phyloP scores from a whole-genome alignment of 2,797 vertebrate species.

The Vultur gryphus region DNA sequence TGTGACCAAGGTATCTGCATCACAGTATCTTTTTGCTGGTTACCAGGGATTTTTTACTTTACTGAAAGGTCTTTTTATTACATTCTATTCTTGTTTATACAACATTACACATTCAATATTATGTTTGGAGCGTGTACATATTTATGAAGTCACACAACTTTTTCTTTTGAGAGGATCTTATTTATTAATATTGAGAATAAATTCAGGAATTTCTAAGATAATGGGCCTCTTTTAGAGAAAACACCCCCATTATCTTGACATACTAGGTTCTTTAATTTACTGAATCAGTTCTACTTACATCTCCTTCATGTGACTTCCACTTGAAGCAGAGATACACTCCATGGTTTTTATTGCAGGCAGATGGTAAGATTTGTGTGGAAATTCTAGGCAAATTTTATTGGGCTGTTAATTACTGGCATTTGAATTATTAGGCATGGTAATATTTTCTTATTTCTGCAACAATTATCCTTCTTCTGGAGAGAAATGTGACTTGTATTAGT shows the following conservation, averaged over 20 bases:
- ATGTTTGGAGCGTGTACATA: neutral
- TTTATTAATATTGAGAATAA: slow-evolving; percentile 21
- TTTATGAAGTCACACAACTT: neutral
- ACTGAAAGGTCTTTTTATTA: neutral
- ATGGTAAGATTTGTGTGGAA: slow-evolving; percentile 29
- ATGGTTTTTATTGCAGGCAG: slow-evolving; percentile 23
- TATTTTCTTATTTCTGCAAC: slow-evolving; percentile 15
- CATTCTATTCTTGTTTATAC: neutral
- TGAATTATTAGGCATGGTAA: neutral
- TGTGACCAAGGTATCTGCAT: neutral
- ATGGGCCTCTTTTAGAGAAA: neutral
- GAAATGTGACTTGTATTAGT: neutral
- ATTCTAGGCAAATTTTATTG: slow-evolving; percentile 7
- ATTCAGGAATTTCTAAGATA: neutral
- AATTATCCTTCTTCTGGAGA: neutral
- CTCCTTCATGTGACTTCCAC: slow-evolving; percentile 19
- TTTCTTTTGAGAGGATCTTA: neutral
- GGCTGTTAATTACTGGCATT: slow-evolving; percentile 17
- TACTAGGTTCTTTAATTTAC: slow-evolving; percentile 44
- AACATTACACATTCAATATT: neutral
- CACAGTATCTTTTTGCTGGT: neutral
- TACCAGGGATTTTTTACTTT: neutral
- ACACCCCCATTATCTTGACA: neutral
- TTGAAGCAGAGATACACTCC: slow-evolving; percentile 33
- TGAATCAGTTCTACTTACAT: neutral